Evolutionary conservation across 2,888 invertebrate genomes (phyloP).

Genomic region (Diadegma fenestrale): DNA sequence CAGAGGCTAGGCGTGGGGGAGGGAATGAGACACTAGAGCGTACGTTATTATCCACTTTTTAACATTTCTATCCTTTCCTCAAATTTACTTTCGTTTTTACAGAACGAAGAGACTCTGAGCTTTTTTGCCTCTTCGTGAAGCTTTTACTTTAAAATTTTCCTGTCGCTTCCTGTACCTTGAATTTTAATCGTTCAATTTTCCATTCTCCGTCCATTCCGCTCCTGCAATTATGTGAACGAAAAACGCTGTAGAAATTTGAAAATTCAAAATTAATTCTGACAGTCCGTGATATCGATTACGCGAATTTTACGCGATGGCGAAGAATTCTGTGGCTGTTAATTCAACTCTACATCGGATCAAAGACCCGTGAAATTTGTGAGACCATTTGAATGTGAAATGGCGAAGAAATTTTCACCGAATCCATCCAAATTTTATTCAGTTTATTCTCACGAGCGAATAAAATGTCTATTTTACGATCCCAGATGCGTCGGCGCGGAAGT

Average conservation of each 20-base stretch:
- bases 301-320: neutral
- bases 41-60: slow-evolving; percentile 56
- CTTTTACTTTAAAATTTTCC: neutral
- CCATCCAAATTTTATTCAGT: slow-evolving; percentile 23
- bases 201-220: neutral
- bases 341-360: neutral
- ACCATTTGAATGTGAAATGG: neutral
- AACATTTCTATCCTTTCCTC: slow-evolving; percentile 16
- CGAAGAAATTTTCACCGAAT: slow-evolving; percentile 9
- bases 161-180: neutral
- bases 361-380: neutral
- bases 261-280: no score
- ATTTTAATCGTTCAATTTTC: neutral
- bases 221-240: neutral
- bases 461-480: neutral
- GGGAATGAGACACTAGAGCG: slow-evolving; percentile 19
- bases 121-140: neutral
- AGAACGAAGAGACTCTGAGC: slow-evolving; percentile 24
- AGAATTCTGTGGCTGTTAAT: neutral
- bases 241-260: no score
- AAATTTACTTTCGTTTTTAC: slow-evolving; percentile 49
- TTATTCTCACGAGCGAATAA: slow-evolving; percentile 4
- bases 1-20: neutral
- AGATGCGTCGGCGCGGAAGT: neutral
- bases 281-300: no score